Evolutionary conservation across 2,797 vertebrate species (phyloP).

Genomic region (Anomalospiza imberbis): DNA sequence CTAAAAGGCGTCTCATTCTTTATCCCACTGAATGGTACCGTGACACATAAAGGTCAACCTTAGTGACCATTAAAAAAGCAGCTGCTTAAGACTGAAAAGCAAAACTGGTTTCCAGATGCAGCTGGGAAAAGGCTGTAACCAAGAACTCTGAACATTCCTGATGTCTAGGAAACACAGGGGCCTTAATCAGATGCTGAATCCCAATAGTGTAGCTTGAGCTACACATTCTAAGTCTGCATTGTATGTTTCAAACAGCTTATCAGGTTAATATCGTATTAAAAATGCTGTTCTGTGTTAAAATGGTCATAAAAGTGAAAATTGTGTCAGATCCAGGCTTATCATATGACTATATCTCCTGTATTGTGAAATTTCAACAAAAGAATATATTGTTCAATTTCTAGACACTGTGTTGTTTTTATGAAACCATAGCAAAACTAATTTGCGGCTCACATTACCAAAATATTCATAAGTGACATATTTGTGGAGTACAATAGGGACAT

Average conservation of each 20-base stretch:
- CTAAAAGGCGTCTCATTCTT: constrained; percentile 13
- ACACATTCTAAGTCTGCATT: accelerated
- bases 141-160: neutral
- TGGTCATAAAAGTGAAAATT: neutral
- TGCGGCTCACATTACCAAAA: neutral
- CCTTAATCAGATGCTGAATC: neutral
- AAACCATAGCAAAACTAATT: neutral
- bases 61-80: neutral
- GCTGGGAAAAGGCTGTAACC: neutral
- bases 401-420: neutral
- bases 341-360: neutral
- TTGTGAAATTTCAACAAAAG: neutral
- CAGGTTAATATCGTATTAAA: neutral
- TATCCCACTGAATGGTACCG: constrained; percentile 7
- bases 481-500: neutral
- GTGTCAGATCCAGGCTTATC: neutral
- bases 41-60: constrained; percentile 36
- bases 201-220: neutral
- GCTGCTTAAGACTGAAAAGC: constrained; percentile 22
- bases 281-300: neutral
- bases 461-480: neutral
- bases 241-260: neutral
- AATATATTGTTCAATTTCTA: neutral
- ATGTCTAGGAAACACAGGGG: neutral
- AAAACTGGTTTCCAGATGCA: constrained; percentile 8